phyloP scores from a whole-genome alignment of 1,140 invertebrate genomes.

The Whitmania pigra region DNA sequence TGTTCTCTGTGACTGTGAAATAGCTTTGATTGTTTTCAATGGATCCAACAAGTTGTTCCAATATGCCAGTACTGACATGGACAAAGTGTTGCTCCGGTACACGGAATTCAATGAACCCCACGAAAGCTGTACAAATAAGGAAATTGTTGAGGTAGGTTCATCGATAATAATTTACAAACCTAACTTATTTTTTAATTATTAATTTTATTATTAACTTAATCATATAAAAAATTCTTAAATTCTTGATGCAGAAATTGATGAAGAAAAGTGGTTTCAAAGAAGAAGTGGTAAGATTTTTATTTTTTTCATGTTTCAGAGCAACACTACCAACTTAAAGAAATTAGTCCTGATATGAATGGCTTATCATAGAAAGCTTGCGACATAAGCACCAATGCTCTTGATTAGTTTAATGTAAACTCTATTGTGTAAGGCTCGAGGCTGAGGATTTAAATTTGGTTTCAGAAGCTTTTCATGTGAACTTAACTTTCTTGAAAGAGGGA shows the following conservation, averaged over 20 bases:
- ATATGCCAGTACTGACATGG: conserved; percentile 98
- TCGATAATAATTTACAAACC: background rate
- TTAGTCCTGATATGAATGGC: no score
- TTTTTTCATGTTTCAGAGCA: background rate
- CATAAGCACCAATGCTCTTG: no score
- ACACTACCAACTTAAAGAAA: background rate
- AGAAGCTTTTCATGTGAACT: no score
- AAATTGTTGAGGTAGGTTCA: conserved; percentile 67
- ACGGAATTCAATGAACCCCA: conserved; percentile 99
- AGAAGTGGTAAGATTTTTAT: conserved; percentile 6
- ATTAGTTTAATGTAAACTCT: no score
- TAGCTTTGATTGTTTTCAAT: conserved; percentile 98
- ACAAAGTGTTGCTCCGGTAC: conserved; percentile 83
- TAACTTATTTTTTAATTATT: background rate
- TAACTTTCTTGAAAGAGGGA: no score
- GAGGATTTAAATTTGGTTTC: no score
- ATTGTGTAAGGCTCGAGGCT: no score
- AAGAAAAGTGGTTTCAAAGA: conserved; percentile 12
- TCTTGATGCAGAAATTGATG: conserved; percentile 8
- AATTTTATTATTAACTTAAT: background rate
- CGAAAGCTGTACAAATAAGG: conserved; percentile 97
- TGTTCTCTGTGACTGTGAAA: conserved; percentile 98
- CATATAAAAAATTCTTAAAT: background rate
- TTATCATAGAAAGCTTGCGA: no score
- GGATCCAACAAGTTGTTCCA: conserved; percentile 98